Conservation (phyloP, 2,888 invertebrate species). For the Bombyx huttoni region DNA sequence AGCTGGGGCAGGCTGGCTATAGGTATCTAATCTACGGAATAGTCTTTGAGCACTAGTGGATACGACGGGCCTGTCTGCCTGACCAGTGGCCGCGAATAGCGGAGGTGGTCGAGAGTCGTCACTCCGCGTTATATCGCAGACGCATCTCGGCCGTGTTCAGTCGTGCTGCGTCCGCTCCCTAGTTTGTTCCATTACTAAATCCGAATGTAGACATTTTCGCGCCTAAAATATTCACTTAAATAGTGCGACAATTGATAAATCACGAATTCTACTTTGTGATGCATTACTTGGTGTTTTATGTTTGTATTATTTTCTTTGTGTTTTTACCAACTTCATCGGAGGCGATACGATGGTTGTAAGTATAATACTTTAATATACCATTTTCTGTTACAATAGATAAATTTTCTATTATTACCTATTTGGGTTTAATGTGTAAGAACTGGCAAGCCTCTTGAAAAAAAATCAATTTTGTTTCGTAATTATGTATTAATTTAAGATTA, state of each 20-base stretch:
- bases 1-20: not conserved
- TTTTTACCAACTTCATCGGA: constrained; percentile 54
- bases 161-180: constrained; percentile 20
- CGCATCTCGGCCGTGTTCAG: constrained; percentile 34
- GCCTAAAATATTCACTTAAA: constrained; percentile 41
- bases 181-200: constrained; percentile 7
- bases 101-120: constrained; percentile 26
- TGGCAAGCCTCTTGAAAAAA: too few relatives aligned
- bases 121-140: constrained; percentile 42
- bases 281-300: constrained; percentile 53
- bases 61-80: constrained; percentile 38
- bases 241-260: not conserved
- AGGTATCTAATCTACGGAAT: not conserved
- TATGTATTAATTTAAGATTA: too few relatives aligned
- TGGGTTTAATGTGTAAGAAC: too few relatives aligned
- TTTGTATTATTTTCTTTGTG: constrained; percentile 54
- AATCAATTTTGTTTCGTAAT: too few relatives aligned
- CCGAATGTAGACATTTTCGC: constrained; percentile 32
- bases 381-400: too few relatives aligned
- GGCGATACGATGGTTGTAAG: constrained; percentile 68
- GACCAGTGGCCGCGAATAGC: constrained; percentile 47
- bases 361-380: constrained; percentile 15
- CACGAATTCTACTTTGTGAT: constrained; percentile 33
- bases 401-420: too few relatives aligned
- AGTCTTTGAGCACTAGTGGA: constrained; percentile 8